Evolutionary conservation across 1,140 invertebrate species (phyloP), one percentile per base, ranked within the genome.

Genomic region (Aphidius ervi): DNA sequence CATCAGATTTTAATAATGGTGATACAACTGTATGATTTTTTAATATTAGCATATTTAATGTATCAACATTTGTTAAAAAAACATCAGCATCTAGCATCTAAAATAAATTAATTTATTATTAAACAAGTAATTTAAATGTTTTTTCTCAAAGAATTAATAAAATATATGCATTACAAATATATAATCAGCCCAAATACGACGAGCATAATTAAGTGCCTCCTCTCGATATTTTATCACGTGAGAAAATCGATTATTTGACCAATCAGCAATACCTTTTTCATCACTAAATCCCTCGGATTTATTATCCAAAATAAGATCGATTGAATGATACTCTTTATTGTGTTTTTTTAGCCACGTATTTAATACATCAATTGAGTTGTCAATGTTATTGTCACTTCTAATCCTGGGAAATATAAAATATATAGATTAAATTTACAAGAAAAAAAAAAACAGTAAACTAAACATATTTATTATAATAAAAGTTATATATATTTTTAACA

Each of bases 61-160:
- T 87, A 20, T 86, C 73, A 7, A 82, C 77, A 65, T 95, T 87
- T 23, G 88, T 89, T 4, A 98, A 67, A 70, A 97, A 90, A 45
- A 89, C 88, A 83, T 98, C 95, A 39, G 88, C 86, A 81, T 97
- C 95, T 37, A 97, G 64, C 82, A 94, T 92, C 93, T 95, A 76
- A 82, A 84, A 68, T 31, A 31, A 57, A 52, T 60, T 9, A 58
- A 40, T 47, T n/a, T 60, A 1, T 46, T 56, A 40, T 56, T 52
- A 61, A 56, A 39, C 42, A 58, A 31, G 37, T 62, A 39, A 47
- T 43, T 48, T 31, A 31, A 31, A 31, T 31, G 23, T 3, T 31
- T 60, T 50, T 56, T 10, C n/a, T 54, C 39, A 7, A 56, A 52
- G 42, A 59, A 47, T 45, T 46, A 45, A 59, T 52, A 16, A 9